These are phyloP conservation scores for Cosmia trapezina DNA, from an alignment of 2,888 invertebrate species.

Conservation along the genomic window DNA sequence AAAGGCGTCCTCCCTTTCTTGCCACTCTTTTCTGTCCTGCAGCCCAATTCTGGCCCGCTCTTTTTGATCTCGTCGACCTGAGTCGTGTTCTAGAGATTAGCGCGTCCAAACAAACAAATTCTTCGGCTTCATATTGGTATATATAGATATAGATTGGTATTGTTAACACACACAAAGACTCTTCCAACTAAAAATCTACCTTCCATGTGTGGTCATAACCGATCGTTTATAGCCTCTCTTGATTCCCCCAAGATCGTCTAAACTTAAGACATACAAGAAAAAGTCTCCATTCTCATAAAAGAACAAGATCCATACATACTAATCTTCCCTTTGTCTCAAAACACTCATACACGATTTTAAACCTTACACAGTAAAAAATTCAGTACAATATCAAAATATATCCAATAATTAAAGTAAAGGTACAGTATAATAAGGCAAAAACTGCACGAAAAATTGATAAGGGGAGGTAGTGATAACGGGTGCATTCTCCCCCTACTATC, in stretches of 20 bases:
- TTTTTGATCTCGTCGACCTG: too few species aligned
- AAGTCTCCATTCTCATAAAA: slow-evolving; percentile 15
- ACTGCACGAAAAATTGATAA: slow-evolving; percentile 89
- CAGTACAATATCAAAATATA: slow-evolving; percentile 64
- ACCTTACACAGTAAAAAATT: slow-evolving; percentile 47
- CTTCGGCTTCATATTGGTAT: too few species aligned
- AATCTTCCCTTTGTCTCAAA: slow-evolving; percentile 34
- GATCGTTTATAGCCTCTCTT: background rate
- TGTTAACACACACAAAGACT: background rate
- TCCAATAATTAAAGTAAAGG: slow-evolving; percentile 78
- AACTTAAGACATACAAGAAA: slow-evolving; percentile 29
- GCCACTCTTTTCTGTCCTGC: too few species aligned
- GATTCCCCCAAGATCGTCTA: background rate
- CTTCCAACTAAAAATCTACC: background rate
- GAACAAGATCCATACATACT: slow-evolving; percentile 35
- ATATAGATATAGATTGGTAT: too few species aligned
- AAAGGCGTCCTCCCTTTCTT: too few species aligned
- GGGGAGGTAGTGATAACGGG: slow-evolving; percentile 84
- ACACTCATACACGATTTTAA: slow-evolving; percentile 40
- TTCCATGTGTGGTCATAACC: background rate
- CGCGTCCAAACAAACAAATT: too few species aligned
- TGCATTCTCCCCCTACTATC: slow-evolving; percentile 76
- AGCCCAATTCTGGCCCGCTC: too few species aligned
- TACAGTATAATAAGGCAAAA: slow-evolving; percentile 81
- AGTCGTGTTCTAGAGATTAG: too few species aligned